Percentiles rank a stretch among this genome's conserved stretches.
Evolutionary conservation across 37 sponge, comb jelly and placozoan genomes (phyloP).

Genomic region (Mnemiopsis leidyi): DNA sequence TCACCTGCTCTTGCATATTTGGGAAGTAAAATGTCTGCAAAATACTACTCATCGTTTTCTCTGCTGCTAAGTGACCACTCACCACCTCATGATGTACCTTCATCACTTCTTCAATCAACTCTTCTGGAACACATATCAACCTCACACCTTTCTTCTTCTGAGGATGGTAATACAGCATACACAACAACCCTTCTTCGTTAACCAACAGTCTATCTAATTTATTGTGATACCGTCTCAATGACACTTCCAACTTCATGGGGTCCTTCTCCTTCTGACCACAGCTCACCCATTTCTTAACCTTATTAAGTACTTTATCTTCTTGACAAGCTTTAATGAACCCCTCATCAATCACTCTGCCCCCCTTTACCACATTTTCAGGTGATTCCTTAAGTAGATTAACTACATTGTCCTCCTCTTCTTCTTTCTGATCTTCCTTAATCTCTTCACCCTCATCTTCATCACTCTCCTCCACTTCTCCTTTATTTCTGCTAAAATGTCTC

Average conservation of each 20-base stretch:
- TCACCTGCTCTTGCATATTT: neutral
- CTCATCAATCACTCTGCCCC: no score
- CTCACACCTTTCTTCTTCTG: neutral
- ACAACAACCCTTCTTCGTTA: constrained; percentile 25
- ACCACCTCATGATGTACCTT: neutral
- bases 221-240: neutral
- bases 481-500: no score
- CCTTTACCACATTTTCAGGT: no score
- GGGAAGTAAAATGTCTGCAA: constrained; percentile 25
- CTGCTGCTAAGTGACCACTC: neutral
- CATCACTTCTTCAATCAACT: no score
- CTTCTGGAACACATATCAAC: no score
- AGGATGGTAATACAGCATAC: neutral
- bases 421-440: no score
- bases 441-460: no score
- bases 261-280: neutral
- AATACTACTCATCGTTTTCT: neutral
- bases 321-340: neutral
- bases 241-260: neutral
- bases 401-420: no score
- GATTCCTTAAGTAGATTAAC: no score
- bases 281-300: neutral
- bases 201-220: neutral
- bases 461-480: no score
- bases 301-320: neutral